Conservation (phyloP, 64 coral and sea anemone species). For the Montipora sp. region DNA sequence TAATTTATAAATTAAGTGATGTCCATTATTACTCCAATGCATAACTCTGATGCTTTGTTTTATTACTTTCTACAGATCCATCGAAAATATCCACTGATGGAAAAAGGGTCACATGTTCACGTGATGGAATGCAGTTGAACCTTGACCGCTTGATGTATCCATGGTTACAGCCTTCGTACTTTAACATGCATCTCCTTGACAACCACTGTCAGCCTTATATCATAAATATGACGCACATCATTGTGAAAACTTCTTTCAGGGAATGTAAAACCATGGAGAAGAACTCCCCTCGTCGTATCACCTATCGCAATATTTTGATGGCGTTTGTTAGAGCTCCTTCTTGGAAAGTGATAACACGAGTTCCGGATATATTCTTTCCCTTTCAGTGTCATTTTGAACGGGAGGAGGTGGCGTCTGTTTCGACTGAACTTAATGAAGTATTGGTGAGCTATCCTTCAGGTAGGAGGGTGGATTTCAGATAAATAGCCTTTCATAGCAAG, state of each 20-base stretch:
- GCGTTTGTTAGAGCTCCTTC: not conserved
- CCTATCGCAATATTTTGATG: conserved; percentile 19
- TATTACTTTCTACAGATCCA: not conserved
- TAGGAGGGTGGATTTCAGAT: not conserved
- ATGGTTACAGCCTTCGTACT: conserved; percentile 25
- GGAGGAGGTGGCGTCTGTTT: not conserved
- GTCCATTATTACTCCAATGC: too few relatives aligned
- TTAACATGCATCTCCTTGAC: conserved; percentile 32
- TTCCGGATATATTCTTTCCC: conserved; percentile 17
- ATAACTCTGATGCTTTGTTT: not conserved
- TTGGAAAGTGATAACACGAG: not conserved
- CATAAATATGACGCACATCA: conserved; percentile 33
- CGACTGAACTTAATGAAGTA: not conserved
- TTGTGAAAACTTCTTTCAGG: conserved; percentile 13
- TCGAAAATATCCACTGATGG: conserved; percentile 10
- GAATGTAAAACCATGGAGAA: not conserved
- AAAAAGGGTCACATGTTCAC: conserved; percentile 3
- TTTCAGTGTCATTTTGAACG: conserved; percentile 3
- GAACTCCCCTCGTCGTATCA: not conserved
- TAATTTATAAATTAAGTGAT: too few relatives aligned
- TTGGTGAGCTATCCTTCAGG: not conserved
- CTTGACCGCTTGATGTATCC: conserved; percentile 20
- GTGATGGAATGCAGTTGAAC: conserved; percentile 25
- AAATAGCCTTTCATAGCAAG: too few relatives aligned
- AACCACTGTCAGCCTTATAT: not conserved